Conservation (phyloP, 2,888 invertebrate genomes). For the Bombyx huttoni region DNA sequence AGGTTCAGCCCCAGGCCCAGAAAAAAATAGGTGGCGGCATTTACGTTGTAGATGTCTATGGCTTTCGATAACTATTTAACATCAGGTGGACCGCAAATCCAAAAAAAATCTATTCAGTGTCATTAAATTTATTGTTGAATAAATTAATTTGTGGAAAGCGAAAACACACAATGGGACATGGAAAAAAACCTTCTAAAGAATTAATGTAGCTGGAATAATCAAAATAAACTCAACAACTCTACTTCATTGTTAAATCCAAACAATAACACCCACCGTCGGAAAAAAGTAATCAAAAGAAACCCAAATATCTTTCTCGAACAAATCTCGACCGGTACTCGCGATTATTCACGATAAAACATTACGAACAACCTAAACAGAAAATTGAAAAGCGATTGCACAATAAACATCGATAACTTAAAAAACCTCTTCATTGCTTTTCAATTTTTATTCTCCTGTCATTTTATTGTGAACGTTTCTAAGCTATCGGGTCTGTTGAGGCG, state of each 20-base stretch:
- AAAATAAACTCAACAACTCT: no score
- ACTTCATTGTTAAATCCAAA: neutral
- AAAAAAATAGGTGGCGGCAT: no score
- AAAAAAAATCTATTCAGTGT: no score
- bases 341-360: neutral
- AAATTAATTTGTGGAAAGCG: no score
- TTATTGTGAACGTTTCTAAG: conserved; percentile 58
- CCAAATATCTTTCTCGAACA: neutral
- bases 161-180: no score
- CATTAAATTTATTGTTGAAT: no score
- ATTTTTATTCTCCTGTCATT: conserved; percentile 45
- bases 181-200: no score
- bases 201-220: no score
- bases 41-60: no score
- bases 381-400: conserved; percentile 24
- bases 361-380: conserved; percentile 5
- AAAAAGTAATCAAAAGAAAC: neutral
- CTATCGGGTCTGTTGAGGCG: conserved; percentile 47
- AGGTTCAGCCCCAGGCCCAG: no score
- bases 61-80: no score
- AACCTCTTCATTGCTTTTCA: conserved; percentile 46
- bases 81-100: no score
- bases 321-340: neutral
- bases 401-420: conserved; percentile 27
- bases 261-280: neutral